A percentile compares a stretch with the other conserved stretches of the same genome.
These are phyloP conservation scores for Nebria brevicollis DNA, from an alignment of 2,888 invertebrate genomes.

Conservation along the genomic window DNA sequence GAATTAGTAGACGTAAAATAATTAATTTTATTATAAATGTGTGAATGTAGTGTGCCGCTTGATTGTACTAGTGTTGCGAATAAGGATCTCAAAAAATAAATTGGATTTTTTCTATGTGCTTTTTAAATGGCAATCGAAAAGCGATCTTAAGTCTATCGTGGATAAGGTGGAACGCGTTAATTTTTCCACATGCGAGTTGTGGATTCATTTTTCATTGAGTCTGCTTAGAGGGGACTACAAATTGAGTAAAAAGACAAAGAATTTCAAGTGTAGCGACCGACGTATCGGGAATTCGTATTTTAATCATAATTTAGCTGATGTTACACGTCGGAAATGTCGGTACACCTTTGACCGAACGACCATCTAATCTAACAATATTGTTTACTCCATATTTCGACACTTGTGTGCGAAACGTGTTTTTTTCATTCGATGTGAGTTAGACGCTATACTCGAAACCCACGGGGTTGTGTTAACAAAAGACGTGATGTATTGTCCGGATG, in stretches of 20 bases:
- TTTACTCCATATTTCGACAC: background rate
- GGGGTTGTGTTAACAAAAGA: background rate
- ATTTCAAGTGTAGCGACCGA: conserved; percentile 9
- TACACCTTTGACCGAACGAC: background rate
- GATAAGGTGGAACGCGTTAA: background rate
- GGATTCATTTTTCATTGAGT: conserved; percentile 44
- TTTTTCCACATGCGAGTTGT: background rate
- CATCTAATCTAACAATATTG: background rate
- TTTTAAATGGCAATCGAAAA: background rate
- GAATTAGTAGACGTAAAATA: background rate
- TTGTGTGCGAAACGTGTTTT: background rate
- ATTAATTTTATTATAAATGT: background rate
- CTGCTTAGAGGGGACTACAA: conserved; percentile 33
- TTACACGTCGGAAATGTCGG: background rate
- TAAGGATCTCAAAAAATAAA: conserved; percentile 57
- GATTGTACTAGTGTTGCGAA: conserved; percentile 8
- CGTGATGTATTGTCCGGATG: background rate
- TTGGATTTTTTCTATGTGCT: conserved; percentile 58
- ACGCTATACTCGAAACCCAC: background rate
- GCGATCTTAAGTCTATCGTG: background rate
- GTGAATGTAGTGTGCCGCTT: conserved; percentile 20
- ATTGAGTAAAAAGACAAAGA: conserved; percentile 26
- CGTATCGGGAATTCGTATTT: background rate
- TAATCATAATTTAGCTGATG: conserved; percentile 11
- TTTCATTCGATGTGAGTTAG: background rate